Evolutionary conservation across 2,113 vertebrate genomes (phyloP), one percentile per base, ranked within the genome.

Genomic region (Barbus barbus): DNA sequence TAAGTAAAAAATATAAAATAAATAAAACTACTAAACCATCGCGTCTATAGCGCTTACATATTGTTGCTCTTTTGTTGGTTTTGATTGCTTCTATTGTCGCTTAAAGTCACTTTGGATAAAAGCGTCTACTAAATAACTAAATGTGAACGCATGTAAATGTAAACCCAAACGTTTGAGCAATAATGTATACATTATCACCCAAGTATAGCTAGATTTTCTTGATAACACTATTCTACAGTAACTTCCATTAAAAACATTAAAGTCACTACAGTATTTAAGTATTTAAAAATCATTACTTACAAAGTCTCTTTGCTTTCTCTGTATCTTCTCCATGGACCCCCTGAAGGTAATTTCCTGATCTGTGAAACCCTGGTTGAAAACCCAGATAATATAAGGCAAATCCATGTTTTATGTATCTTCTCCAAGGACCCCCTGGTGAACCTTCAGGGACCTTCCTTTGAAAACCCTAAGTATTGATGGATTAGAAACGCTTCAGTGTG

Each of bases 401-500:
- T 36, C 9, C 65, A 69, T 72, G 69, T 72, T 72, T 44, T 72
- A 44, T 44, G 22, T 8, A 24, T 72, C 69, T 44, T 72, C 22
- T 72, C 69, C 22, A 24, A 11, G 1, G 36, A 72, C 69, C 69
- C 11, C 36, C 33, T 41, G 24, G 36, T n/a, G 22, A 24, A 72
- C 33, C 69, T 72, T 24, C 20, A 41, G 36, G 69, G 69, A 41
- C 20, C 69, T 72, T 36, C 22, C 22, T 72, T 14, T 72, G 69
- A 72, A 72, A 72, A 72, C 36, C 38, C 69, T 1, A 5, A 8
- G 69, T 67, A 61, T 60, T 26, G 58, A 82, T 71, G 38, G 60
- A 81, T 83, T 81, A 79, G 67, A 85, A 73, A 24, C 33, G 44
- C 44, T 63, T 44, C 69, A 46, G 41, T 67, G n/a, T 81, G 67